Evolutionary conservation across 1,140 invertebrate species (phyloP), one percentile per base, ranked within the genome.

Genomic region (Alviniconcha marisindica): DNA sequence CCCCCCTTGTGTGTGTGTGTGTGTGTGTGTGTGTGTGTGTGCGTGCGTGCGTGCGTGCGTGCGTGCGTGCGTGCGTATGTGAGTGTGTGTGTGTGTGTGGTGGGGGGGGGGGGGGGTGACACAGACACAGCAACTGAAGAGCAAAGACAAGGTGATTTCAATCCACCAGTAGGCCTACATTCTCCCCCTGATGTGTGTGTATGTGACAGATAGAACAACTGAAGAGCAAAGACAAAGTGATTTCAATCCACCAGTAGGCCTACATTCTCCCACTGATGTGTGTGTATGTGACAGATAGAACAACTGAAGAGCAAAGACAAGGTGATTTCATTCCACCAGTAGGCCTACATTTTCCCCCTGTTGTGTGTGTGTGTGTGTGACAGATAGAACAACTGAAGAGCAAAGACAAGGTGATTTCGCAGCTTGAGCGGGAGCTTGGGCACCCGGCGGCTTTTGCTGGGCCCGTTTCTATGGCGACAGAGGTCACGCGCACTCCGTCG

Each of bases 331-430:
- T 51, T 21, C 48, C 21, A n/a, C n/a, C n/a, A n/a, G n/a, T n/a
- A n/a, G n/a, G n/a, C n/a, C n/a, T n/a, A n/a, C n/a, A n/a, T n/a
- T n/a, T n/a, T n/a, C n/a, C n/a, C n/a, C n/a, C n/a, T n/a, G 28
- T 66, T 66, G 7, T 14, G 33, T 66, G 24, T 66, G 2, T 33
- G n/a, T 1, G 14, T 66, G 28, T 71, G 69, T 78, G 73, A 28
- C 82, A 90, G 89, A 87, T 90, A 79, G 89, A 90, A 71, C 87
- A 88, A 83, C 81, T 90, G 83, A 86, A 88, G 83, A 84, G 81
- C 82, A 87, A 87, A 81, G 88, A 90, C 81, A 89, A 87, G 81
- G 82, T 86, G 44, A 88, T 88, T 86, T 87, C 84, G 85, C 84
- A 88, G 74, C 82, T 89, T 78, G 87, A 90, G 82, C 80, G 84